phyloP scores from a whole-genome alignment of 2,888 invertebrate species.

The Sinohyriopsis cumingii region DNA sequence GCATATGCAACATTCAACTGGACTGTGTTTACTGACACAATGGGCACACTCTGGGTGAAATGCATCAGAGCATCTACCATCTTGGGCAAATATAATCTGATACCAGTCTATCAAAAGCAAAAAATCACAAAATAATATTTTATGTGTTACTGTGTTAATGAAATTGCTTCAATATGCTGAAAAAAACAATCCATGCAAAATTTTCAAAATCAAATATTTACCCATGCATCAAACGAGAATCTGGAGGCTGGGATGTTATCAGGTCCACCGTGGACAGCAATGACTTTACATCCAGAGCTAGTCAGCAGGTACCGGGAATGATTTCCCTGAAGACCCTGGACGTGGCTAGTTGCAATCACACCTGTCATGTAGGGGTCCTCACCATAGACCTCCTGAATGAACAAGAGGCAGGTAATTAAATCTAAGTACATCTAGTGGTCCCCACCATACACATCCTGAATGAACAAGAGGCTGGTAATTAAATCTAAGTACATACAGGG shows the following conservation, averaged over 20 bases:
- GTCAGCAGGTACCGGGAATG: conserved; percentile 61
- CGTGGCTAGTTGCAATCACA: conserved; percentile 54
- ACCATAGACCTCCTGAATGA: conserved; percentile 67
- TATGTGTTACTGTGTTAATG: too few relatives aligned
- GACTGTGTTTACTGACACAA: too few relatives aligned
- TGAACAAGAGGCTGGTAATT: not conserved
- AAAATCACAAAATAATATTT: not conserved
- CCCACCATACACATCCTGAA: conserved; percentile 69
- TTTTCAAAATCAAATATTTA: conserved; percentile 13
- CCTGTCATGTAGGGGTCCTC: conserved; percentile 68
- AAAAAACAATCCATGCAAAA: too few relatives aligned
- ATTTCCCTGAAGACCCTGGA: conserved; percentile 65
- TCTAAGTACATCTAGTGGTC: conserved; percentile 56
- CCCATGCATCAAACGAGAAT: conserved; percentile 58
- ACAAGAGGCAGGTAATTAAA: too few relatives aligned
- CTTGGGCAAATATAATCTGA: not conserved
- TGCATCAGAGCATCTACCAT: too few relatives aligned
- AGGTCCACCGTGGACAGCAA: conserved; percentile 66
- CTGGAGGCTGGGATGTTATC: conserved; percentile 62
- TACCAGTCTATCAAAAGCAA: too few relatives aligned
- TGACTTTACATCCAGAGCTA: conserved; percentile 69
- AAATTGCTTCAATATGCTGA: too few relatives aligned
- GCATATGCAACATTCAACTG: too few relatives aligned
- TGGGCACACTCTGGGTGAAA: too few relatives aligned
- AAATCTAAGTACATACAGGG: conserved; percentile 47